Conservation (phyloP, 2,888 invertebrate species). For the Eledona agricola region DNA sequence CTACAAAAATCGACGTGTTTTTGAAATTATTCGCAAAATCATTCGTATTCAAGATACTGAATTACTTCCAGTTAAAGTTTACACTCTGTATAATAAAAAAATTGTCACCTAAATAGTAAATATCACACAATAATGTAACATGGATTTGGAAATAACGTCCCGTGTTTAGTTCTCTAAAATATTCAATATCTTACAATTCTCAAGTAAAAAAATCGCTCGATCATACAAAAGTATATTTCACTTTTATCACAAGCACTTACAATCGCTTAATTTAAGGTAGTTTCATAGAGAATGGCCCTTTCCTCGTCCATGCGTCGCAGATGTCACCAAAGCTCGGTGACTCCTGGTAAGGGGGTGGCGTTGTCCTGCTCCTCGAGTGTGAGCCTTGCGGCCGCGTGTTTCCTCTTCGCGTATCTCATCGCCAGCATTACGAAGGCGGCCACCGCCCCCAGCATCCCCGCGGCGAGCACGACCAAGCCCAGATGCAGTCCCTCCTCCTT, state of each 20-base stretch:
- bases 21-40: too few relatives aligned
- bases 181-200: constrained; percentile 46
- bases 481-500: constrained; percentile 63
- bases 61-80: too few relatives aligned
- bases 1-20: too few relatives aligned
- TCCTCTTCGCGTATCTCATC: constrained; percentile 59
- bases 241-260: constrained; percentile 48
- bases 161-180: constrained; percentile 39
- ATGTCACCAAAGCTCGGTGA: constrained; percentile 78
- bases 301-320: constrained; percentile 66
- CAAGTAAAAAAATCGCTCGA: constrained; percentile 49
- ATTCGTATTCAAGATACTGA: too few relatives aligned
- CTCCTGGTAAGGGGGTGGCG: constrained; percentile 68
- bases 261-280: constrained; percentile 52
- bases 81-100: constrained; percentile 10
- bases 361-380: constrained; percentile 65
- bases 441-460: constrained; percentile 67
- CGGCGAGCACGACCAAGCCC: constrained; percentile 67
- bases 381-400: constrained; percentile 51
- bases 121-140: constrained; percentile 35
- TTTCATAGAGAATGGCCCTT: constrained; percentile 61
- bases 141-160: constrained; percentile 37
- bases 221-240: constrained; percentile 50
- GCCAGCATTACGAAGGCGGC: constrained; percentile 65
- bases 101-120: constrained; percentile 27